Evolutionary conservation across 2,888 invertebrate species (phyloP).

Genomic region (Mylabris sibirica): DNA sequence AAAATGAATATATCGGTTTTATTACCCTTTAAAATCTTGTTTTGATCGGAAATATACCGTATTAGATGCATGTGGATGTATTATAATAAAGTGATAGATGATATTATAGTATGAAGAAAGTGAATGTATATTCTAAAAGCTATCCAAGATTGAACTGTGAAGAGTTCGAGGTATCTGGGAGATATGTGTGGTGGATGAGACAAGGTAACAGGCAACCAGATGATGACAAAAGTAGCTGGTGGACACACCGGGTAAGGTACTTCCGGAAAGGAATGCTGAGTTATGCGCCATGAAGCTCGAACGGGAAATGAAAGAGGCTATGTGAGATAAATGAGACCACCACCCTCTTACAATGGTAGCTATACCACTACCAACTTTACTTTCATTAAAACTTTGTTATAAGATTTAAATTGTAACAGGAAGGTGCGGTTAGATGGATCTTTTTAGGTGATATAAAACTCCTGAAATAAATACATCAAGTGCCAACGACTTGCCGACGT

Average conservation of each 20-base stretch:
- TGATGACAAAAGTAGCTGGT: slow-evolving; percentile 41
- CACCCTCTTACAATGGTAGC: slow-evolving; percentile 47
- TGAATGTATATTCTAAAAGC: neutral
- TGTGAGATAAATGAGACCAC: slow-evolving; percentile 54
- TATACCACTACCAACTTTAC: slow-evolving; percentile 48
- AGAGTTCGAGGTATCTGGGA: neutral
- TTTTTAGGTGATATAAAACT: slow-evolving; percentile 31
- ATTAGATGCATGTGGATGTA: no score
- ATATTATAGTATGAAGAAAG: neutral
- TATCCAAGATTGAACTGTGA: slow-evolving; percentile 3
- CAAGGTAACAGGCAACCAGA: slow-evolving; percentile 42
- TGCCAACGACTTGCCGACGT: slow-evolving; percentile 11
- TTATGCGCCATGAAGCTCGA: slow-evolving; percentile 51
- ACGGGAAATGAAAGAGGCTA: slow-evolving; percentile 56
- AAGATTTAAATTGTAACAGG: slow-evolving; percentile 50
- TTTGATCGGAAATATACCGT: no score
- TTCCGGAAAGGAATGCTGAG: slow-evolving; percentile 51
- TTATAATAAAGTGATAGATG: no score
- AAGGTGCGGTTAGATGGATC: slow-evolving; percentile 40
- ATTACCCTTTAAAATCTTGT: no score
- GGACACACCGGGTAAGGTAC: slow-evolving; percentile 41
- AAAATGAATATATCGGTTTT: no score
- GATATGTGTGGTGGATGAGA: slow-evolving; percentile 26
- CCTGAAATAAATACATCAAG: slow-evolving; percentile 17
- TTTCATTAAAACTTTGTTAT: slow-evolving; percentile 55